Evolutionary conservation across 2,797 vertebrate genomes (phyloP).

Genomic region (Silurus lanzhouensis): DNA sequence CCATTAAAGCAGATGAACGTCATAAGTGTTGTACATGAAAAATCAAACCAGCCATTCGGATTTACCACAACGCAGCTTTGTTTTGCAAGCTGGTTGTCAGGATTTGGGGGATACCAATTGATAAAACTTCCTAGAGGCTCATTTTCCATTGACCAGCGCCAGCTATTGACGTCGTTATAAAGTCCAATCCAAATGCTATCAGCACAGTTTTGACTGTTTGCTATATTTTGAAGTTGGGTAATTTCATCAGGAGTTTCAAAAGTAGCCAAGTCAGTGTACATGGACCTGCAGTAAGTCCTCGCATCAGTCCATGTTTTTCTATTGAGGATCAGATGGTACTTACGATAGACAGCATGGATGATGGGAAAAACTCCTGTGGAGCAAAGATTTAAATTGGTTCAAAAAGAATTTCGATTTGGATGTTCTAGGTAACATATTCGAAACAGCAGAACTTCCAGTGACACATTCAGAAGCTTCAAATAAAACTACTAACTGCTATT

Average conservation of each 20-base stretch:
- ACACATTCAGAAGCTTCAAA: too few relatives aligned
- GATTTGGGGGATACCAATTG: neutral
- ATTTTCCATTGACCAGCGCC: slow-evolving; percentile 21
- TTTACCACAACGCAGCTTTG: neutral
- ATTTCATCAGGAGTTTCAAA: neutral
- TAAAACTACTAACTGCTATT: too few relatives aligned
- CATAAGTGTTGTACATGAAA: accelerated
- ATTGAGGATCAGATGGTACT: neutral
- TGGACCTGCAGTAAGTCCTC: neutral
- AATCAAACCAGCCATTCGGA: neutral
- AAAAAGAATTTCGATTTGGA: too few relatives aligned
- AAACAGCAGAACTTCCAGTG: too few relatives aligned
- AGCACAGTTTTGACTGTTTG: neutral
- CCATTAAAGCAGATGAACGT: neutral
- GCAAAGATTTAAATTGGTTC: neutral
- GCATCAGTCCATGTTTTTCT: neutral
- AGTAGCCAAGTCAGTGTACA: neutral
- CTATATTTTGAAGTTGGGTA: neutral
- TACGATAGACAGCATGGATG: neutral
- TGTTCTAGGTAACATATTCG: too few relatives aligned
- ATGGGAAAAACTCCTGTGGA: neutral
- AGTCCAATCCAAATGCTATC: neutral
- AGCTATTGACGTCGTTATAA: neutral
- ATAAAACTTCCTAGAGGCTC: neutral
- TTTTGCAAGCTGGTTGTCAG: neutral